These are phyloP conservation scores for Cichladusa arquata DNA, from an alignment of 2,113 vertebrate genomes.

Conservation along the genomic window DNA sequence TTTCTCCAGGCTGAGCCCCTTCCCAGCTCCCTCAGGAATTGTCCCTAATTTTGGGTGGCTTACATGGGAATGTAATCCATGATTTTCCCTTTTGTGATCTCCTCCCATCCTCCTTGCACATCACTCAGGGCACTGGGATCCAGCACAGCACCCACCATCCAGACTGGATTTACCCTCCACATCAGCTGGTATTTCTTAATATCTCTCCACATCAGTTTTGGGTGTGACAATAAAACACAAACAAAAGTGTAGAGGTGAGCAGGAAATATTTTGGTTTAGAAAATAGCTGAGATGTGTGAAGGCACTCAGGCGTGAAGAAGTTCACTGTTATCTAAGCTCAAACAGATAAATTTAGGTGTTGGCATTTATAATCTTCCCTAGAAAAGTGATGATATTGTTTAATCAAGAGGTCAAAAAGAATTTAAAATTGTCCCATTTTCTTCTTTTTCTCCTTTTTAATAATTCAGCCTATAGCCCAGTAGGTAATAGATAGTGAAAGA, in stretches of 20 bases:
- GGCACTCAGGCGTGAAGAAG: background rate
- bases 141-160: background rate
- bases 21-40: background rate
- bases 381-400: background rate
- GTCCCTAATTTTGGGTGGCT: background rate
- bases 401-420: slow-evolving; percentile 18
- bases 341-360: background rate
- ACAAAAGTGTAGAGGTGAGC: background rate
- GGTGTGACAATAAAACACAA: background rate
- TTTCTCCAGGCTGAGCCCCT: background rate
- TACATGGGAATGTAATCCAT: fast-evolving
- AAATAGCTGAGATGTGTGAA: background rate
- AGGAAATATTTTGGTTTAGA: background rate
- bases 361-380: background rate
- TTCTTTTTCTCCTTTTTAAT: slow-evolving; percentile 12
- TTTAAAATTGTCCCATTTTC: background rate
- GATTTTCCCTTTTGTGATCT: background rate
- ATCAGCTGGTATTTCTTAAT: background rate
- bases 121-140: fast-evolving
- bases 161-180: background rate
- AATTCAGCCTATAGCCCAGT: background rate
- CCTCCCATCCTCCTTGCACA: background rate
- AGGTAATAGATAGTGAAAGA: background rate
- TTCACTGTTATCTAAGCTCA: background rate
- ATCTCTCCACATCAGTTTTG: background rate